These are phyloP conservation scores for Embidobia sp. DNA, from an alignment of 2,888 invertebrate species.

Conservation along the genomic window DNA sequence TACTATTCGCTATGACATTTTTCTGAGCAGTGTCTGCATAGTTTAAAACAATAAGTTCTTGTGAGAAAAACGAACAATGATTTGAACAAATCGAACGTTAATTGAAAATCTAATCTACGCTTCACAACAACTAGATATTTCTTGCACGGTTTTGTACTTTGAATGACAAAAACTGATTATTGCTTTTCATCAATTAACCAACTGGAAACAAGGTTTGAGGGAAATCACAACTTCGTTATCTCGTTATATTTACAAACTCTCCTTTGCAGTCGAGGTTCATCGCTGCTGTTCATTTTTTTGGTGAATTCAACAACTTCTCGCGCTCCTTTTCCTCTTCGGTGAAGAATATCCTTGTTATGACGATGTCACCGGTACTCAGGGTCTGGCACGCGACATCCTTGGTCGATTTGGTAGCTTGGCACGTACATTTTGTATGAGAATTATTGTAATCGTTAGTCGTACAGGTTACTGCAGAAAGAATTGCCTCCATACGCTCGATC, in stretches of 20 bases:
- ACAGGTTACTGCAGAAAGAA: constrained; percentile 89
- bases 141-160: constrained; percentile 27
- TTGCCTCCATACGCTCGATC: constrained; percentile 93
- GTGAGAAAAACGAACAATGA: background rate
- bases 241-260: constrained; percentile 25
- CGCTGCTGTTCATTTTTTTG: constrained; percentile 78
- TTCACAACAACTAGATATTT: constrained; percentile 37
- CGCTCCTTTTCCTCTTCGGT: constrained; percentile 84
- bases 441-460: constrained; percentile 84
- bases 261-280: background rate
- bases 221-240: constrained; percentile 34
- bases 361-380: constrained; percentile 94
- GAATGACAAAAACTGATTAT: constrained; percentile 20
- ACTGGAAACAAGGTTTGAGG: constrained; percentile 20
- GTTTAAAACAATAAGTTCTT: too few species aligned
- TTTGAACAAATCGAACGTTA: background rate
- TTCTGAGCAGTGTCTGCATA: too few species aligned
- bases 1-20: too few species aligned
- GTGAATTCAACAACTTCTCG: constrained; percentile 83
- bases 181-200: constrained; percentile 12
- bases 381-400: constrained; percentile 89
- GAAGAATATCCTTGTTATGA: constrained; percentile 91
- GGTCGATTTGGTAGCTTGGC: constrained; percentile 79
- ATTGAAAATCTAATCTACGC: constrained; percentile 1
- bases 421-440: constrained; percentile 82